Percentiles rank a stretch among this genome's conserved stretches.
phyloP scores from a whole-genome alignment of 2,113 vertebrate genomes.

The Prinia subflava region DNA sequence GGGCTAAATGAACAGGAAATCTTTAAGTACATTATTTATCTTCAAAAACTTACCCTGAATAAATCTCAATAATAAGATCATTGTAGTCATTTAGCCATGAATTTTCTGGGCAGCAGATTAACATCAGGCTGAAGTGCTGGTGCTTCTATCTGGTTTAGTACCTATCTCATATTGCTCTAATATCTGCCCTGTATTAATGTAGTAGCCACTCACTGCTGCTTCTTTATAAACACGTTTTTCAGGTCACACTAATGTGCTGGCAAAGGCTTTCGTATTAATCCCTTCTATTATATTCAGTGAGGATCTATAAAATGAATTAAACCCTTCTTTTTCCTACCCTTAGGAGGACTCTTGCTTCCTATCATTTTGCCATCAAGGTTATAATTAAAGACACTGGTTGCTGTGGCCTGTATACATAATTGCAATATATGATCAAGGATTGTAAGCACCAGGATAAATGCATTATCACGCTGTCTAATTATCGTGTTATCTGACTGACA shows the following conservation, averaged over 20 bases:
- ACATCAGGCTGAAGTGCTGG: not conserved
- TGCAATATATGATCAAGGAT: conserved; percentile 71
- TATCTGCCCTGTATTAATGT: not conserved
- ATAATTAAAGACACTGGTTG: conserved; percentile 70
- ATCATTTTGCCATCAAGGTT: conserved; percentile 69
- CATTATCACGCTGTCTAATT: conserved; percentile 73
- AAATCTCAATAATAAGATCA: not conserved
- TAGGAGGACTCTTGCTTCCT: conserved; percentile 42
- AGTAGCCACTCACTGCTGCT: not conserved
- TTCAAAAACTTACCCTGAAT: not conserved
- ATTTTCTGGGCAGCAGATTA: not conserved
- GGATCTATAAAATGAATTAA: conserved; percentile 24
- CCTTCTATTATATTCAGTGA: not conserved
- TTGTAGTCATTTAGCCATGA: not conserved
- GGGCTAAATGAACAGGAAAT: not conserved
- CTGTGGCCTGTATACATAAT: conserved; percentile 63
- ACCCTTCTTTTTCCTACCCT: conserved; percentile 23
- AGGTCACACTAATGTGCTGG: not conserved
- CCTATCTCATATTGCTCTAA: not conserved
- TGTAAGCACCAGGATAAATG: conserved; percentile 69
- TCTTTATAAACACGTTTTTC: not conserved
- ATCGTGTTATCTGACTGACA: conserved; percentile 71
- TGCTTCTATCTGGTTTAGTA: not conserved
- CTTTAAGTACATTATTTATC: not conserved
- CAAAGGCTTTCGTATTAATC: not conserved